Evolutionary conservation across 1,140 invertebrate genomes (phyloP).

Genomic region (Aphelinus atriplicis): DNA sequence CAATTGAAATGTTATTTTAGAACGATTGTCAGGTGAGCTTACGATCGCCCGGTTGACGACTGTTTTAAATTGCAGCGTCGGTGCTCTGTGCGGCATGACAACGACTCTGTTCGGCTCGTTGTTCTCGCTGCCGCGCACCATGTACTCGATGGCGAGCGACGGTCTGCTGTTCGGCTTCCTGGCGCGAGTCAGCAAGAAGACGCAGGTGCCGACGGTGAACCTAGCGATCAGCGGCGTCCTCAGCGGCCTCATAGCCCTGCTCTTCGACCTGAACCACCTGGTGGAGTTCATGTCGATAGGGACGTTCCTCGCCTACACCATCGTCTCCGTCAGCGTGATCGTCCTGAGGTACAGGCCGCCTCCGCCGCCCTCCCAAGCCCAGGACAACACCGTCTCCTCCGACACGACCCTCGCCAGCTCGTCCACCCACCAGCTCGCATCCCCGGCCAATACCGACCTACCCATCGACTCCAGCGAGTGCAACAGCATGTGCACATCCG

Average conservation of each 20-base stretch:
- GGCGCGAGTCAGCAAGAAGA: slow-evolving; percentile 76
- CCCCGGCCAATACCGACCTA: slow-evolving; percentile 32
- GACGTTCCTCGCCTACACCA: slow-evolving; percentile 89
- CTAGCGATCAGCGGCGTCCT: slow-evolving; percentile 81
- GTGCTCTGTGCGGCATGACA: slow-evolving; percentile 90
- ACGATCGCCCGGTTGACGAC: too few relatives aligned
- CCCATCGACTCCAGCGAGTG: slow-evolving; percentile 55
- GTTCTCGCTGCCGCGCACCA: slow-evolving; percentile 83
- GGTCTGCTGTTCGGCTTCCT: slow-evolving; percentile 86
- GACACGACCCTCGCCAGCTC: slow-evolving; percentile 48
- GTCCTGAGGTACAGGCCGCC: slow-evolving; percentile 83
- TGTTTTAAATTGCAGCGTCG: slow-evolving; percentile 69
- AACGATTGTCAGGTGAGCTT: too few relatives aligned
- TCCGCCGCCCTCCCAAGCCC: slow-evolving; percentile 51
- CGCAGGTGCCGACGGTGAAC: slow-evolving; percentile 85
- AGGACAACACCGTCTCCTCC: slow-evolving; percentile 47
- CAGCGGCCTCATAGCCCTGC: slow-evolving; percentile 81
- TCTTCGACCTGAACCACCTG: slow-evolving; percentile 90
- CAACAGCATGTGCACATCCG: slow-evolving; percentile 52
- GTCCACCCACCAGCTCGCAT: slow-evolving; percentile 49
- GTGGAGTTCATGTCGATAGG: slow-evolving; percentile 96
- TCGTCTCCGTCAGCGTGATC: slow-evolving; percentile 89
- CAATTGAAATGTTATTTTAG: too few relatives aligned
- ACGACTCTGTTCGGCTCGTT: slow-evolving; percentile 86
- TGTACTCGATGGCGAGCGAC: slow-evolving; percentile 91